phyloP scores from a whole-genome alignment of 1,140 invertebrate genomes.

The Elysia chlorotica region DNA sequence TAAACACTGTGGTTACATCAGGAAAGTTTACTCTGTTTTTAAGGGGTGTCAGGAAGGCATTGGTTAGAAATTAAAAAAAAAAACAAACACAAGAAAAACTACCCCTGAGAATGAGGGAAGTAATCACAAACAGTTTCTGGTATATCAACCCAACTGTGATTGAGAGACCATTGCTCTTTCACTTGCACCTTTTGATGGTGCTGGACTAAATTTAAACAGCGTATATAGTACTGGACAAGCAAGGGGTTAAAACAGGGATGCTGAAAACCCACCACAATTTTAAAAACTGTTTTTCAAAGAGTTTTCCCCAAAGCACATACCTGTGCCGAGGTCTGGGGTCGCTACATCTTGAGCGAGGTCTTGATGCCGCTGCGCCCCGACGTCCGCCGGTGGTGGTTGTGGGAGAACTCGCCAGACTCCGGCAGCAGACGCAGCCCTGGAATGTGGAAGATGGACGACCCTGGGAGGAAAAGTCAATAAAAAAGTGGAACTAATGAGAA shows the following conservation, averaged over 20 bases:
- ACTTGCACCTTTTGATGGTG: not conserved
- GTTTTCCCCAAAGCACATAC: slow-evolving; percentile 15
- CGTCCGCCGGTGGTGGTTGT: slow-evolving; percentile 36
- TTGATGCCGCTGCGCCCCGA: slow-evolving; percentile 47
- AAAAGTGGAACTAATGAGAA: too few species aligned
- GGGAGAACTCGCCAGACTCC: slow-evolving; percentile 64
- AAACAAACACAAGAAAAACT: too few species aligned
- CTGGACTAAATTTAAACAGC: not conserved
- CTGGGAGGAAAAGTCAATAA: slow-evolving; percentile 68
- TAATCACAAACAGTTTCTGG: too few species aligned
- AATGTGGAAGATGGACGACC: slow-evolving; percentile 90
- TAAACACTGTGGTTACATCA: too few species aligned
- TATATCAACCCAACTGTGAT: too few species aligned
- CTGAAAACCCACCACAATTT: not conserved
- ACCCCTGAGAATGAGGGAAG: too few species aligned
- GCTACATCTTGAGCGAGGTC: slow-evolving; percentile 53
- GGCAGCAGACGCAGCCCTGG: slow-evolving; percentile 80
- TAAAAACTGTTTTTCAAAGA: not conserved
- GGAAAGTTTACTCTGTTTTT: too few species aligned
- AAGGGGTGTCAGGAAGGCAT: too few species aligned
- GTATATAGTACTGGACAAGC: not conserved
- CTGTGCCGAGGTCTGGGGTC: too few species aligned
- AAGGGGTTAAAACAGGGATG: not conserved
- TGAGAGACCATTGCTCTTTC: too few species aligned
- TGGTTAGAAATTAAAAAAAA: too few species aligned